These are phyloP conservation scores for Argynnis bischoffii DNA, from an alignment of 2,888 invertebrate species.

Conservation along the genomic window DNA sequence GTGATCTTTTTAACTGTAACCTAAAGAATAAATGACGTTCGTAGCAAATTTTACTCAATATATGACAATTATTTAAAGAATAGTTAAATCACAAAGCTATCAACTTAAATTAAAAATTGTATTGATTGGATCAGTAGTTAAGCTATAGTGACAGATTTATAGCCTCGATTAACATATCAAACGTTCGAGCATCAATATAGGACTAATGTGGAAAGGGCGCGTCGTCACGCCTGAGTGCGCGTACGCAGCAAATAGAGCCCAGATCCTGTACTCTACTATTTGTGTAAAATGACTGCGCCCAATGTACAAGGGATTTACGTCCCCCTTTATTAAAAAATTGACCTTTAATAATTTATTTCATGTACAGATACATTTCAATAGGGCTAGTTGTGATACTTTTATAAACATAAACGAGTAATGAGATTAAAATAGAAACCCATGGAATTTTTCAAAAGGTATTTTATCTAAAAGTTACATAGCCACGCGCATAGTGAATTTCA, in stretches of 20 bases:
- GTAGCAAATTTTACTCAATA: too few relatives aligned
- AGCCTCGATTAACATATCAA: constrained; percentile 33
- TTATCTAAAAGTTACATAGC: too few relatives aligned
- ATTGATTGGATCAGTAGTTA: too few relatives aligned
- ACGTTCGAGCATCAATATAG: constrained; percentile 29
- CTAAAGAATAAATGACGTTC: too few relatives aligned
- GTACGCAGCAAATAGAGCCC: constrained; percentile 76
- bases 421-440: neutral
- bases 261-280: constrained; percentile 66
- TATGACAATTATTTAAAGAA: too few relatives aligned
- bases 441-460: neutral
- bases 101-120: too few relatives aligned
- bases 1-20: too few relatives aligned
- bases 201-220: constrained; percentile 48
- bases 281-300: constrained; percentile 65
- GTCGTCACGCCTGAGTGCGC: constrained; percentile 68
- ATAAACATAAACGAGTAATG: neutral
- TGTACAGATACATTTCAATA: neutral
- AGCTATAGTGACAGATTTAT: constrained; percentile 12
- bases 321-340: constrained; percentile 4
- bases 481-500: too few relatives aligned
- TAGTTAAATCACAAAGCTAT: too few relatives aligned
- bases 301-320: constrained; percentile 36
- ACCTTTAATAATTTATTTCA: neutral
- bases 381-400: too few relatives aligned